Conservation (phyloP, 2,888 invertebrate genomes). For the Spodoptera picta region DNA sequence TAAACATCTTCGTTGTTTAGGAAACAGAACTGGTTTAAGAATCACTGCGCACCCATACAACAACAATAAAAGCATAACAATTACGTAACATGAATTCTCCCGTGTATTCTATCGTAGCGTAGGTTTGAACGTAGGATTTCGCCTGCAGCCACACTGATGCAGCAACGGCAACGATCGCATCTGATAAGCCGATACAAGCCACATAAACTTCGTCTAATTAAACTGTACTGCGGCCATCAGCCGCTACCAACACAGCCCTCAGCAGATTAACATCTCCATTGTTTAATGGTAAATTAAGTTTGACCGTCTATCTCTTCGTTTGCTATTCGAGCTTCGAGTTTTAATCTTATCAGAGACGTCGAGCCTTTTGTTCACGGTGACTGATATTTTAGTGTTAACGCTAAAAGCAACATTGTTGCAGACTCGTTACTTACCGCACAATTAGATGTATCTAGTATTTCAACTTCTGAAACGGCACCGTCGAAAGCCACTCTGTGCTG, state of each 20-base stretch:
- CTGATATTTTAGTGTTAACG: constrained; percentile 55
- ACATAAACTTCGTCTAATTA: constrained; percentile 86
- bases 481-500: constrained; percentile 93
- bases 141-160: constrained; percentile 65
- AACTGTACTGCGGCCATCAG: constrained; percentile 82
- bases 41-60: constrained; percentile 52
- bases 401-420: constrained; percentile 50
- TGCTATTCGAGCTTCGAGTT: constrained; percentile 59
- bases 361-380: constrained; percentile 53
- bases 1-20: constrained; percentile 69
- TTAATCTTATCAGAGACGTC: constrained; percentile 56
- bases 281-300: constrained; percentile 84
- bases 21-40: constrained; percentile 65
- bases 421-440: constrained; percentile 90
- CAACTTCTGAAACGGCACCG: constrained; percentile 93
- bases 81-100: constrained; percentile 66
- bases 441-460: constrained; percentile 94
- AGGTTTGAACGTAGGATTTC: constrained; percentile 67
- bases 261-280: constrained; percentile 85
- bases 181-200: constrained; percentile 77
- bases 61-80: constrained; percentile 64
- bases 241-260: constrained; percentile 68
- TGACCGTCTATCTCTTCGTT: constrained; percentile 76
- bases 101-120: constrained; percentile 57
- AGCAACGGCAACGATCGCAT: constrained; percentile 70